Evolutionary conservation across 2,113 vertebrate species (phyloP).

Genomic region (Chionodraco myersi): DNA sequence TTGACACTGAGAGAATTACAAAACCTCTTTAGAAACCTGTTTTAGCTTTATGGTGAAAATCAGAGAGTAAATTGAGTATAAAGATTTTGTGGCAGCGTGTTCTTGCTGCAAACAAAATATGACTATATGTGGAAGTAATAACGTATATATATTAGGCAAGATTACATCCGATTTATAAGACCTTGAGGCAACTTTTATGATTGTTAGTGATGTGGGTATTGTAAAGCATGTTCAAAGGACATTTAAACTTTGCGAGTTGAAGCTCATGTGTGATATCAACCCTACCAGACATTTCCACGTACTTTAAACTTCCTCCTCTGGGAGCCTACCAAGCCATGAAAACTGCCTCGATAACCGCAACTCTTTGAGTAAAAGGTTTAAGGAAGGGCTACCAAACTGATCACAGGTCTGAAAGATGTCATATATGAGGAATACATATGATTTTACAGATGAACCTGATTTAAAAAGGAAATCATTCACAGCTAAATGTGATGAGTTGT

Average conservation of each 20-base stretch:
- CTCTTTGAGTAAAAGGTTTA: neutral
- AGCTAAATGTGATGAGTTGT: too few species aligned
- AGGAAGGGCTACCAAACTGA: too few species aligned
- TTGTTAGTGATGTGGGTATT: neutral
- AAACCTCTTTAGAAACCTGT: neutral
- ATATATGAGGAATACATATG: too few species aligned
- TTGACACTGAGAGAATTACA: neutral
- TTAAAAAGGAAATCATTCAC: too few species aligned
- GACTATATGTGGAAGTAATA: constrained; percentile 10
- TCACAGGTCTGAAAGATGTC: too few species aligned
- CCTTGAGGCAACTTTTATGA: neutral
- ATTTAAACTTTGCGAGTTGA: constrained; percentile 13
- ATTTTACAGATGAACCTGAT: too few species aligned
- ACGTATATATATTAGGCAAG: neutral
- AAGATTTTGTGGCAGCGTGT: neutral
- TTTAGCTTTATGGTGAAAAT: neutral
- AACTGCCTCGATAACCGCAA: neutral
- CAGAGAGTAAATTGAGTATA: neutral
- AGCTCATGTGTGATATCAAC: neutral
- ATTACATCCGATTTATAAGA: neutral
- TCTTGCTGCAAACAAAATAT: constrained; percentile 6
- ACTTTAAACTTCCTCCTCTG: constrained; percentile 14
- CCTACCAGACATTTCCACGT: constrained; percentile 4
- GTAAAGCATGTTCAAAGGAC: neutral
- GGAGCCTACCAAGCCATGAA: constrained; percentile 5